These are phyloP conservation scores for Machimus atricapillus DNA, from an alignment of 2,888 invertebrate genomes.

Conservation along the genomic window DNA sequence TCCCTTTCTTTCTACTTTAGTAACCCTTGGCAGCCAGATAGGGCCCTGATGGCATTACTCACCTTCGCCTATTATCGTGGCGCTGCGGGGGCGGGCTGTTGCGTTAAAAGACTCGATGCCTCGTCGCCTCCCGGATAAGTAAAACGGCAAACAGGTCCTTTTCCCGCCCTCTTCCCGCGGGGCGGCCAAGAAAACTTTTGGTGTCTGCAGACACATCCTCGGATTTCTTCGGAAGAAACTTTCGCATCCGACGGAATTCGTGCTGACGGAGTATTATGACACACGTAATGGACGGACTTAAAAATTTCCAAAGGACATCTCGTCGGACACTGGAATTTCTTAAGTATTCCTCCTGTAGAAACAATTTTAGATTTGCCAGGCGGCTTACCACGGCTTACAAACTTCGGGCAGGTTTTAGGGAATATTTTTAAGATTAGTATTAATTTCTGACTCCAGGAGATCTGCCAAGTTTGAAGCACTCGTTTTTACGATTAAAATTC, in stretches of 20 bases:
- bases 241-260: background rate
- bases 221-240: background rate
- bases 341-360: background rate
- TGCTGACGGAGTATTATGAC: background rate
- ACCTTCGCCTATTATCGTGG: conserved; percentile 8
- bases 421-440: background rate
- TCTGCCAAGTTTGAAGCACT: background rate
- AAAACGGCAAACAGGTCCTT: conserved; percentile 13
- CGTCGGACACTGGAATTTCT: background rate
- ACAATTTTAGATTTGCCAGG: background rate
- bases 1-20: conserved; percentile 17
- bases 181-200: background rate
- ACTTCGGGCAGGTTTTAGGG: background rate
- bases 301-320: background rate
- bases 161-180: background rate
- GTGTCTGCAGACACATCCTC: background rate
- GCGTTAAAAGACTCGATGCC: conserved; percentile 14
- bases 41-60: background rate
- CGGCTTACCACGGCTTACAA: background rate
- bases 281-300: conserved; percentile 21
- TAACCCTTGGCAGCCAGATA: conserved; percentile 11
- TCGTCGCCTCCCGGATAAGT: background rate
- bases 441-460: background rate
- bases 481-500: background rate
- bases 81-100: background rate